Evolutionary conservation across 1,140 invertebrate genomes (phyloP), one percentile per base, ranked within the genome.

Genomic region (Rhizoglyphus robini): DNA sequence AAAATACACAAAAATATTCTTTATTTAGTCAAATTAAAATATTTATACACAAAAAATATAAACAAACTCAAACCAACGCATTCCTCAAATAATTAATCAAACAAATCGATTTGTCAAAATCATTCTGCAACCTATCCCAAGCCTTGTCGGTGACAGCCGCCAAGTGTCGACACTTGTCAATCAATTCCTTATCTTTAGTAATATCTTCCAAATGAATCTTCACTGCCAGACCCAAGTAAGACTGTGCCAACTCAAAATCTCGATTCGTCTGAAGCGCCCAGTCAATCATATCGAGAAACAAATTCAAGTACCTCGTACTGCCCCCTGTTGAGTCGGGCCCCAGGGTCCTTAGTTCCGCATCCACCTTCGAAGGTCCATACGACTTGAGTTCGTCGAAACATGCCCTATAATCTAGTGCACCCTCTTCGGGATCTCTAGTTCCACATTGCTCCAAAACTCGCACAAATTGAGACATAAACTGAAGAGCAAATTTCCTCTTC

Each of bases 211-310:
- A 83, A 73, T 96, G 90, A 31, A 84, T 81, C 77, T 95, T 94
- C 13, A 98, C 74, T 79, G 95, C 96, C 20, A 96, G 78, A 58
- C 83, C 84, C n/a, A 97, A 78, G 79, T 94, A 96, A 0, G 90
- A 84, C 74, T 96, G 88, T 0, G 84, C 83, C n/a, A 96, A 75
- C 79, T 98, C 94, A 78, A 92, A 96, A 77, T 96, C 82, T 68
- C 75, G 82, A 70, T 88, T 89, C 2, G 79, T 86, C 65, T 81
- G 76, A 1, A 96, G 79, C 76, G 88, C 83, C 63, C 75, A 77
- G 46, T 82, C 76, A 5, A 96, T 75, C 74, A 90, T 83, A 71
- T 83, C 81, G 32, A 97, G 76, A 78, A 96, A 97, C 67, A 86
- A 81, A 34, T 82, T 71, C 80, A 96, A 81, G 0, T 88, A 75